Conservation (phyloP, 1,140 invertebrate species). For the Popillia japonica region DNA sequence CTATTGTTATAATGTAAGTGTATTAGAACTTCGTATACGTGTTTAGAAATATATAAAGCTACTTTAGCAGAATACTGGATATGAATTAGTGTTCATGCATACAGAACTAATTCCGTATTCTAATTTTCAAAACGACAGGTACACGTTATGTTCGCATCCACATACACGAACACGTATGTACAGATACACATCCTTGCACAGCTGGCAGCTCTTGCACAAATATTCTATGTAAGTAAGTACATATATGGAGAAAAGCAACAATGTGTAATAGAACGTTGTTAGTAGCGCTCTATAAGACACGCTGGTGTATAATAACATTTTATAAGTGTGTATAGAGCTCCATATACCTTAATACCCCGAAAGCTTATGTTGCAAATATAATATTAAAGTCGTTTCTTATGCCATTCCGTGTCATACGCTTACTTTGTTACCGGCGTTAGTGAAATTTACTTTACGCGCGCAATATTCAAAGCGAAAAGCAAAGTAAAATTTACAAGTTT, state of each 20-base stretch:
- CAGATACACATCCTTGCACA: no score
- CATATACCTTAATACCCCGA: neutral
- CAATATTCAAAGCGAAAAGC: neutral
- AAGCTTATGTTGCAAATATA: neutral
- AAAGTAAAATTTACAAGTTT: conserved; percentile 2
- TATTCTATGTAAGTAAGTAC: no score
- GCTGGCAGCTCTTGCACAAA: no score
- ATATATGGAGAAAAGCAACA: neutral
- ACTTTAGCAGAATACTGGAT: no score
- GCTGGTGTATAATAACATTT: conserved; percentile 23
- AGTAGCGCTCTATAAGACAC: neutral
- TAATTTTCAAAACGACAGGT: no score
- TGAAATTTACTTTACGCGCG: neutral
- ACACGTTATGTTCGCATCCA: no score
- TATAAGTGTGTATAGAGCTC: neutral
- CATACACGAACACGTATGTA: no score
- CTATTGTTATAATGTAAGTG: no score
- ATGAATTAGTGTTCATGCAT: no score
- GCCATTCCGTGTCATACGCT: conserved; percentile 7
- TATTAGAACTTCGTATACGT: no score
- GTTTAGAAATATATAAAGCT: no score
- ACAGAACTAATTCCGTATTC: no score
- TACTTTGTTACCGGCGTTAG: neutral
- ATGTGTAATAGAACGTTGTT: conserved; percentile 9
- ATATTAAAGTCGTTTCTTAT: conserved; percentile 24